Base-by-base conservation (phyloP, 2,888 invertebrate genomes). In the Caenorhabditis sp. region DNA sequence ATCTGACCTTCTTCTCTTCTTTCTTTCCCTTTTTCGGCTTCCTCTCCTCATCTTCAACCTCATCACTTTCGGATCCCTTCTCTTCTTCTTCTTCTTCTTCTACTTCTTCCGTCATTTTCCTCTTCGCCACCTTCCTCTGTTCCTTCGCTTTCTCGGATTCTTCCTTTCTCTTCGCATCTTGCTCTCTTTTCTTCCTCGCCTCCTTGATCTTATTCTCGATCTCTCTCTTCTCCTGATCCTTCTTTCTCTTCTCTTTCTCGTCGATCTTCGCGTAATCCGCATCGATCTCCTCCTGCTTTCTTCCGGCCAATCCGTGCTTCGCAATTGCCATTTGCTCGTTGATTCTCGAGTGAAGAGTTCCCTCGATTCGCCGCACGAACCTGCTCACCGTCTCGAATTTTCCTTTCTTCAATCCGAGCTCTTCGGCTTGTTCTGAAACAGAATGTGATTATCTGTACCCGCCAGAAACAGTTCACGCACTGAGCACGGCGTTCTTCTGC, bases 271-370 rank as follows among this genome's bases (percentile, higher is more conserved):
- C 68, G 35, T 82, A 72, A 41, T 83, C 83, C 11, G 66, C 74
- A 30, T 79, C 80, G 13, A 83, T 78, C n/a, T 81, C 81, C 26
- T 72, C 58, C 58, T 80, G 66, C 11, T 73, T 72, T 37, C 81
- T 68, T 32, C 80, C 84, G 26, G 82, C 82, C 32, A 72, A 48
- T 37, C 81, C 82, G 13, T 78, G 76, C 50, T 80, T 74, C n/a
- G 78, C 81, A 53, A 75, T 78, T 2, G 79, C 61, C 17, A 76
- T 74, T 20, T 77, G 66, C 17, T 79, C 79, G 13, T 72, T 52
- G 50, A 81, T 68, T 35, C 59, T 39, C 2, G 26, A 26, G 27
- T 66, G 66, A 9, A 74, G 65, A 6, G 50, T 72, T 43, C 59
- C 63, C 22, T 79, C 75, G 27, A 79, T 70, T 32, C 81, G 24